phyloP scores from a whole-genome alignment of 2,888 invertebrate genomes.

The Tribolium freemani region DNA sequence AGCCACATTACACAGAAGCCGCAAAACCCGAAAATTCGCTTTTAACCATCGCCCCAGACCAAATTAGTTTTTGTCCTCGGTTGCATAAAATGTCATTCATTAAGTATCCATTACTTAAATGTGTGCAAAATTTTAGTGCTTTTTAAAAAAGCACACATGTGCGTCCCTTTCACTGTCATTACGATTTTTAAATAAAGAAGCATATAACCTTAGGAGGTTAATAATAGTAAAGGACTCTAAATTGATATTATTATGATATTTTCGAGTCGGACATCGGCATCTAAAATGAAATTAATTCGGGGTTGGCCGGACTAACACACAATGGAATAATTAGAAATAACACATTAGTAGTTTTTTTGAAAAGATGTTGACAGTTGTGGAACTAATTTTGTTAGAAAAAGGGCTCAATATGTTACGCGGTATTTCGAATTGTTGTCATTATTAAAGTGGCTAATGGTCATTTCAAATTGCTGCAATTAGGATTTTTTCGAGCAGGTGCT shows the following conservation, averaged over 20 bases:
- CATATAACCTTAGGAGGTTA: background rate
- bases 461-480: slow-evolving; percentile 25
- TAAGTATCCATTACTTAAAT: slow-evolving; percentile 18
- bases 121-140: background rate
- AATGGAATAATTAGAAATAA: slow-evolving; percentile 1
- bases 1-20: background rate
- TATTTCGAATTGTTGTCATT: slow-evolving; percentile 2
- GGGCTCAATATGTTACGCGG: slow-evolving; percentile 3
- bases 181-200: slow-evolving; percentile 11
- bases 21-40: slow-evolving; percentile 2
- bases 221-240: background rate
- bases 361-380: slow-evolving; percentile 5
- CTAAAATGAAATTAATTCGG: slow-evolving; percentile 1
- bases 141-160: background rate
- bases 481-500: slow-evolving; percentile 9
- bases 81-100: slow-evolving; percentile 13
- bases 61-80: background rate
- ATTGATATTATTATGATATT: slow-evolving; percentile 1
- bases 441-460: slow-evolving; percentile 19
- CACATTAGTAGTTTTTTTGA: background rate
- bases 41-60: slow-evolving; percentile 4
- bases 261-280: background rate
- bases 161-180: slow-evolving; percentile 2
- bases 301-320: background rate
- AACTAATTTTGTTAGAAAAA: slow-evolving; percentile 16